phyloP scores from a whole-genome alignment of 2,797 vertebrate species.

The Sebastes melanostomus region DNA sequence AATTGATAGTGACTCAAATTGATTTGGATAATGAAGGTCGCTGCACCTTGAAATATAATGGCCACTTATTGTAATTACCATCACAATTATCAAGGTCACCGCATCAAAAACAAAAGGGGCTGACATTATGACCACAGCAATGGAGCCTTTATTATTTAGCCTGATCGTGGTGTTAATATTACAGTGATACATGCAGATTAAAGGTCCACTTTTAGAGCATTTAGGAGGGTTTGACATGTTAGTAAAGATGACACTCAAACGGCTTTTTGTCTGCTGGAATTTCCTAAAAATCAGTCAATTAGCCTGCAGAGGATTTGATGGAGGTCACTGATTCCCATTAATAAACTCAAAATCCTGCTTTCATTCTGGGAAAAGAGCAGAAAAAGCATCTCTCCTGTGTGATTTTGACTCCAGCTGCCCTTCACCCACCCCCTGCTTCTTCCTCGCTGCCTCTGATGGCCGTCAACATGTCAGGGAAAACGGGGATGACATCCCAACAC shows the following conservation, averaged over 20 bases:
- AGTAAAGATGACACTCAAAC: neutral
- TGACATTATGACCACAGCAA: constrained; percentile 66
- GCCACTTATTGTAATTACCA: constrained; percentile 87
- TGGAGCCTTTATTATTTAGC: constrained; percentile 47
- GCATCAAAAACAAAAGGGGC: constrained; percentile 71
- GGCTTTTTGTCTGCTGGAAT: neutral
- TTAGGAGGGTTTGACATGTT: neutral
- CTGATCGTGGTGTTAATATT: constrained; percentile 25
- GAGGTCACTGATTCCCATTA: constrained; percentile 6
- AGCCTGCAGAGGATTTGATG: neutral
- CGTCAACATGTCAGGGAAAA: constrained; percentile 63
- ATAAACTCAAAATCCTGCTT: neutral
- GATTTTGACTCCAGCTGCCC: constrained; percentile 36
- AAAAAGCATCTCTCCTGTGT: constrained; percentile 4
- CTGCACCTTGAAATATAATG: constrained; percentile 86
- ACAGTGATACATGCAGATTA: constrained; percentile 4
- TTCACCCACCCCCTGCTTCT: constrained; percentile 11
- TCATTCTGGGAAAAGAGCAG: neutral
- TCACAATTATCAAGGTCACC: constrained; percentile 85
- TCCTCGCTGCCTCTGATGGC: constrained; percentile 36
- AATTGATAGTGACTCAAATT: constrained; percentile 86
- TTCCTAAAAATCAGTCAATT: neutral
- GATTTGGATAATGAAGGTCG: constrained; percentile 85
- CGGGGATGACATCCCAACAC: constrained; percentile 59
- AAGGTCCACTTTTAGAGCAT: neutral